Base-by-base conservation (phyloP, 2,113 vertebrate genomes). In the Pterophyllum scalare region DNA sequence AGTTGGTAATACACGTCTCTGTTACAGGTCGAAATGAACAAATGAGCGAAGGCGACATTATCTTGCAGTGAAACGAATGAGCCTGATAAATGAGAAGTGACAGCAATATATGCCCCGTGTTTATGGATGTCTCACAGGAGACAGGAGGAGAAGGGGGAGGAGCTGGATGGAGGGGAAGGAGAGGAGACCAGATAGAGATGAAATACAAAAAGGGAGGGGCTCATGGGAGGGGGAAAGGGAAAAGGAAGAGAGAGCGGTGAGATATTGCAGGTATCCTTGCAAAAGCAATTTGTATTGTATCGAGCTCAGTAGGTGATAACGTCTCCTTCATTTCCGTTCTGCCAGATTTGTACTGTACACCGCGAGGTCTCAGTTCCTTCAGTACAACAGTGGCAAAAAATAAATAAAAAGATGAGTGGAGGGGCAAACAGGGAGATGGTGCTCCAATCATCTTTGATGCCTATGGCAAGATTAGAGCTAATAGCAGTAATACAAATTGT, bases 291-390 rank as follows among this genome's bases (percentile, higher is more conserved):
- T 92, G 88, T 89, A 80, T 84, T 49, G 57, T 81, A 92, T 89
- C 87, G 77, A 86, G 84, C 91, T 93, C 64, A 78, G 84, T 14
- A 12, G 11, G 67, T 40, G 88, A 94, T 93, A 93, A 83, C 28
- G 81, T 85, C 80, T 89, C 74, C 85, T 93, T 93, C 86, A 92
- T 94, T 92, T 94, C 90, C 94, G 57, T 79, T 81, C 81, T 87
- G 87, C 64, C 75, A 88, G 78, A 81, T 89, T 91, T 72, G 79
- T 83, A 92, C 90, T 64, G 85, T 86, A 84, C 80, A 81, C 75
- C 62, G 77, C 82, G 80, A 35, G 46, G 80, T 79, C 75, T 85
- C 59, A n/a, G 72, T 77, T 76, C 78, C 82, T 87, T 72, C 54
- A 59, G 59, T 15, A 74, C 89, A 84, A 81, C 84, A 81, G 52